Evolutionary conservation across 1,140 invertebrate genomes (phyloP), one percentile per base, ranked within the genome.

Genomic region (Branchinecta lindahli): DNA sequence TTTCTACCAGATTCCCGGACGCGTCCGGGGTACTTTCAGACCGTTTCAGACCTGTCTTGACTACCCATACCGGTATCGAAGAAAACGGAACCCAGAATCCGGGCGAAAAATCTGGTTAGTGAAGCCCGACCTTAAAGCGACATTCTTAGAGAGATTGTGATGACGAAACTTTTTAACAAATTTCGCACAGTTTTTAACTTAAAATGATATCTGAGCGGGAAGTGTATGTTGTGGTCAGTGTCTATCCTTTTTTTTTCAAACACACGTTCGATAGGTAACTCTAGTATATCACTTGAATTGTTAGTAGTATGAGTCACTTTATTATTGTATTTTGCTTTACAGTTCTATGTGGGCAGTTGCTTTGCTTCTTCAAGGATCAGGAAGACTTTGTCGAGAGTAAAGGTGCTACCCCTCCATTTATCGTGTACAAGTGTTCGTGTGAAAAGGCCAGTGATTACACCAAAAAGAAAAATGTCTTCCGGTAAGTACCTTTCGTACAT

Each of bases 281-380:
- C 33, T 33, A 33, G 33, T 33, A 33, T 33, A 5, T 33, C 33
- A 5, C 33, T 33, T 33, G 33, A 1, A 20, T 20, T 65, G 61
- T 65, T 65, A 65, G 1, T 65, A 20, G n/a, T 65, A 65, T 20
- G 2, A 33, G 33, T 33, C 1, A 33, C 5, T 33, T 33, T 33
- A 33, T 66, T 67, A 12, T 68, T 18, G n/a, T 61, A 52, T 66
- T 66, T 74, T 67, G 46, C 69, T 71, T 75, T 77, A 8, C 76
- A 73, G 94, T 98, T 45, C 81, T 98, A 1, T 98, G 94, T 77
- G 95, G 95, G 0, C 95, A 99, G 78, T 79, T 98, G 71, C 80
- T 99, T 33, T 98, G 94, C 81, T 98, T 99, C 87, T 99, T 98
- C 82, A 93, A 95, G 77, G 95, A 96, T 77, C 87, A 91, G 75